Conservation (phyloP, 2,113 vertebrate species). For the Myanophis thanlyinensis region DNA sequence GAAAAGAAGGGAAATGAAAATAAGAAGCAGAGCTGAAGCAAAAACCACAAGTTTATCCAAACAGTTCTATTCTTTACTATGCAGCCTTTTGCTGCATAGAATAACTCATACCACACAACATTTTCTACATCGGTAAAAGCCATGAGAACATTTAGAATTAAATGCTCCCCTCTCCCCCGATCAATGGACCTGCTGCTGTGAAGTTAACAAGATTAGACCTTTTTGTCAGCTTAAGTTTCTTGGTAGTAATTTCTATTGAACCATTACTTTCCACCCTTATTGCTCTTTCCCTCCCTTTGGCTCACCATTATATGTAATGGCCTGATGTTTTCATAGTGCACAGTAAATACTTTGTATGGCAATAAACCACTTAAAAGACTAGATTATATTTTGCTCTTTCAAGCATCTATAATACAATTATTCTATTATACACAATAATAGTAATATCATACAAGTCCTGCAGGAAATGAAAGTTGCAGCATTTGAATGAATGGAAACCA, state of each 20-base stretch:
- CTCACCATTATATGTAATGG: background rate
- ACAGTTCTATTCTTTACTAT: background rate
- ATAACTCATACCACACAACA: background rate
- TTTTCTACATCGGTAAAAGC: background rate
- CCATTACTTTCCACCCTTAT: background rate
- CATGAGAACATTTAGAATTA: background rate
- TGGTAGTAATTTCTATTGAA: background rate
- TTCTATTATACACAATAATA: constrained; percentile 1
- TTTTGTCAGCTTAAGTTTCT: constrained; percentile 6
- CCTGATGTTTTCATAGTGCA: constrained; percentile 19
- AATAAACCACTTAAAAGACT: background rate
- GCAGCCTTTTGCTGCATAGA: background rate
- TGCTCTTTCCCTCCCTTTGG: background rate
- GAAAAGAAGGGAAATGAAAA: background rate
- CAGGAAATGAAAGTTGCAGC: background rate
- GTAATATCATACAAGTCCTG: background rate
- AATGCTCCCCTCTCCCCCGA: background rate
- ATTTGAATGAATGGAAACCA: background rate
- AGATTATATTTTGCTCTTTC: background rate
- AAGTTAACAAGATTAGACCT: background rate
- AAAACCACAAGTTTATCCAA: background rate
- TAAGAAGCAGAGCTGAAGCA: background rate
- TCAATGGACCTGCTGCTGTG: background rate
- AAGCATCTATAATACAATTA: background rate
- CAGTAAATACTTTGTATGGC: constrained; percentile 12